Evolutionary conservation across 2,113 vertebrate genomes (phyloP).

Genomic region (Gavialis gangeticus): DNA sequence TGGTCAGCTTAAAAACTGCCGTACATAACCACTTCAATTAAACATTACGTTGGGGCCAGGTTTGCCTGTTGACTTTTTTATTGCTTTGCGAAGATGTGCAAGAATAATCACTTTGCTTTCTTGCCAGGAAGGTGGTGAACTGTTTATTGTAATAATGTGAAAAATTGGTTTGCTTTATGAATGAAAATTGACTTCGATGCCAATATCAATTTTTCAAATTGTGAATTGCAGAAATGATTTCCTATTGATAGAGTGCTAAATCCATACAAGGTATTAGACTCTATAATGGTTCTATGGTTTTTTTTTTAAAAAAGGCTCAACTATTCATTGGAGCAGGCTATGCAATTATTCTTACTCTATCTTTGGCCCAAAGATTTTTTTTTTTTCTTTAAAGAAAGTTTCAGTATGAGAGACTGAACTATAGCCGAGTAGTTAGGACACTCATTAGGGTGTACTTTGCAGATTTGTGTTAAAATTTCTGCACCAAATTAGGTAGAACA

Average conservation of each 20-base stretch:
- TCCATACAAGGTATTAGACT: background rate
- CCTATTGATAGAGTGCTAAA: background rate
- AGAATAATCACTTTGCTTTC: conserved; percentile 1
- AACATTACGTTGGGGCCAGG: background rate
- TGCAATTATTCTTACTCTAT: too few relatives aligned
- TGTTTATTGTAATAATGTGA: background rate
- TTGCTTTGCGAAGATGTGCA: background rate
- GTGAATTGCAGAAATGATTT: background rate
- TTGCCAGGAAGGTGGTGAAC: background rate
- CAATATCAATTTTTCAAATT: background rate
- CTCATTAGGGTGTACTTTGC: background rate
- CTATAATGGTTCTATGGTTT: too few relatives aligned
- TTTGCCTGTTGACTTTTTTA: background rate
- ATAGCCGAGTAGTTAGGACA: background rate
- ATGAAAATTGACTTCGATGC: background rate
- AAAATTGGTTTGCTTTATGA: background rate
- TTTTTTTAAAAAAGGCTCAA: too few relatives aligned
- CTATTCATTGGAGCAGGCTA: too few relatives aligned
- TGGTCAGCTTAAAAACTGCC: background rate
- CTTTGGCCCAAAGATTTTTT: too few relatives aligned
- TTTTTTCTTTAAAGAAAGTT: too few relatives aligned
- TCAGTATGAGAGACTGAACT: background rate
- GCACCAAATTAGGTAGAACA: background rate
- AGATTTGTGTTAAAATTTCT: background rate
- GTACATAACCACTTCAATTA: background rate